phyloP scores from a whole-genome alignment of 2,888 invertebrate genomes.

The Habrosyne pyritoides region DNA sequence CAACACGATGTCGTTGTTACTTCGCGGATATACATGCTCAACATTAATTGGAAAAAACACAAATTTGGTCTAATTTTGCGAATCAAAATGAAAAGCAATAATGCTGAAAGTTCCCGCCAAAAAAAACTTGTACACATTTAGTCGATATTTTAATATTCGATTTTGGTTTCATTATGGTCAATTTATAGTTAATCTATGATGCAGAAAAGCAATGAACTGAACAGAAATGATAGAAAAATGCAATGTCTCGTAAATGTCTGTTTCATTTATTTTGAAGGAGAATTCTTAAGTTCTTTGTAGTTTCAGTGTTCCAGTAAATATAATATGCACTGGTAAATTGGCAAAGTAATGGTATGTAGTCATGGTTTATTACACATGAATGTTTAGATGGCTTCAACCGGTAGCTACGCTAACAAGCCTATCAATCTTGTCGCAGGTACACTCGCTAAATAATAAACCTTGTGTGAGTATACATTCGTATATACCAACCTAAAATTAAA shows the following conservation, averaged over 20 bases:
- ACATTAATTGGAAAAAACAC: too few species aligned
- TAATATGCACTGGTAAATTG: conserved; percentile 30
- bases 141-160: too few species aligned
- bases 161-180: conserved; percentile 21
- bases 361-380: conserved; percentile 31
- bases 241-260: conserved; percentile 40
- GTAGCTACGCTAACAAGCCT: conserved; percentile 49
- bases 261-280: conserved; percentile 44
- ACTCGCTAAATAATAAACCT: conserved; percentile 8
- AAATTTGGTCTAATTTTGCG: too few species aligned
- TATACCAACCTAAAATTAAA: conserved; percentile 9
- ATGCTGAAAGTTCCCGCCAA: too few species aligned
- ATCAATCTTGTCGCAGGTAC: not conserved
- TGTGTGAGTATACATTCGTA: conserved; percentile 4
- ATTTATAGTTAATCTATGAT: conserved; percentile 35
- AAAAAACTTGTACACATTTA: too few species aligned
- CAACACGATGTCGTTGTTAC: too few species aligned
- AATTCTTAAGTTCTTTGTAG: conserved; percentile 31
- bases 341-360: conserved; percentile 65
- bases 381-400: conserved; percentile 54
- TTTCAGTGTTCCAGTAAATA: conserved; percentile 33
- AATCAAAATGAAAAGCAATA: too few species aligned
- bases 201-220: conserved; percentile 32
- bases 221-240: conserved; percentile 37
- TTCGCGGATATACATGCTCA: too few species aligned